Conservation (phyloP, 2,797 vertebrate genomes). For the Anableps anableps region DNA sequence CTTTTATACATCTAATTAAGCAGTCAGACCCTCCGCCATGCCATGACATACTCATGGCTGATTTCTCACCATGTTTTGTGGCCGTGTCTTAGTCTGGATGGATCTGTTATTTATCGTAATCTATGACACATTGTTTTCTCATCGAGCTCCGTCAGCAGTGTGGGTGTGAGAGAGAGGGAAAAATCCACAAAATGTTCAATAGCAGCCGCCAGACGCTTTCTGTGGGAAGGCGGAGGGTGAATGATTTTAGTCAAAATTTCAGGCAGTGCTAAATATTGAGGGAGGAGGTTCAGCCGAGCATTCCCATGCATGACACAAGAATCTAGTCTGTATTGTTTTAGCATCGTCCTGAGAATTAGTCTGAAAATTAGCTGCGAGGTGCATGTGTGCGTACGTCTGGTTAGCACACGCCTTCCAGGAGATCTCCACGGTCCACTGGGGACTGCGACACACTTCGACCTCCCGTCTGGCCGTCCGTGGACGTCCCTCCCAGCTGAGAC, state of each 20-base stretch:
- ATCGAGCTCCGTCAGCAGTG: conserved; percentile 50
- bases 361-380: background rate
- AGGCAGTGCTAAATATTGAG: conserved; percentile 47
- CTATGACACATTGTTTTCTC: conserved; percentile 72
- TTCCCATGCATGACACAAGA: conserved; percentile 42
- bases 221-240: conserved; percentile 60
- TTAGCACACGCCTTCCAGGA: conserved; percentile 15
- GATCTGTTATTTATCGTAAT: conserved; percentile 67
- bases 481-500: conserved; percentile 47
- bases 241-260: conserved; percentile 53
- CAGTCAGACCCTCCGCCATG: conserved; percentile 79
- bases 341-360: background rate
- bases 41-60: conserved; percentile 76
- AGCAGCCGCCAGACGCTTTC: conserved; percentile 48
- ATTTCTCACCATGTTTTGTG: conserved; percentile 78
- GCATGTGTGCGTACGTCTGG: background rate
- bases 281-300: conserved; percentile 23
- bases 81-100: conserved; percentile 65
- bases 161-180: conserved; percentile 49
- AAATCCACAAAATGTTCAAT: conserved; percentile 60
- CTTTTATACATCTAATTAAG: conserved; percentile 81
- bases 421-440: conserved; percentile 23
- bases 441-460: conserved; percentile 56
- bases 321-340: conserved; percentile 19
- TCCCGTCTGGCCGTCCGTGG: conserved; percentile 38